Conservation (phyloP, 2,797 vertebrate species). For the Okamejei kenojei region DNA sequence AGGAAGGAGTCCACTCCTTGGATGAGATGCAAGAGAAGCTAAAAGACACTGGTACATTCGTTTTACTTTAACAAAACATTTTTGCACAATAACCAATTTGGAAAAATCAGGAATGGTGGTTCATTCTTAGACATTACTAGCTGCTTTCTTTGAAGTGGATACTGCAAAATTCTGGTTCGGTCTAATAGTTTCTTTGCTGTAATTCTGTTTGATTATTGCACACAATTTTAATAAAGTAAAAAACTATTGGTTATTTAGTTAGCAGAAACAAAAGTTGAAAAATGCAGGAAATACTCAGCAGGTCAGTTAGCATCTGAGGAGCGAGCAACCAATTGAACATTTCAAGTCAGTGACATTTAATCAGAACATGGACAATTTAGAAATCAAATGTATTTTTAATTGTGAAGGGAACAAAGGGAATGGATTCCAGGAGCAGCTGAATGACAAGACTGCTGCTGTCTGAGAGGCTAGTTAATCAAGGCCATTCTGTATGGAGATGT, state of each 20-base stretch:
- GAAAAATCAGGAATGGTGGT: neutral
- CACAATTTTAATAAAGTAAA: neutral
- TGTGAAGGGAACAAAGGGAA: no score
- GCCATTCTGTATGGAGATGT: no score
- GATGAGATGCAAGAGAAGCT: slow-evolving; percentile 66
- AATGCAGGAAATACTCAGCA: no score
- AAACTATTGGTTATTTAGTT: neutral
- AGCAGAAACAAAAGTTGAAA: no score
- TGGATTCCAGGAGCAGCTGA: no score
- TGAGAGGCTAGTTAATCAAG: no score
- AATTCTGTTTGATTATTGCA: neutral
- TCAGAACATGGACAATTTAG: no score
- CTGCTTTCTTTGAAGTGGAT: neutral
- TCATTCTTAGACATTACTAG: neutral
- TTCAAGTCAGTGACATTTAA: no score
- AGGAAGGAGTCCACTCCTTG: slow-evolving; percentile 62
- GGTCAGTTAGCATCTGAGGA: no score
- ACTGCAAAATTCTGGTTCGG: neutral
- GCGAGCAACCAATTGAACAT: no score
- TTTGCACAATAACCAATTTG: neutral
- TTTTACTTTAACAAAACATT: neutral
- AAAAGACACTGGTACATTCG: slow-evolving; percentile 63
- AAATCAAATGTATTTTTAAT: no score
- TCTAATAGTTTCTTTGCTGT: neutral
- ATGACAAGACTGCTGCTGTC: no score